Base-by-base conservation (phyloP, 2,888 invertebrate species). In the Nemotelus pantherinus region DNA sequence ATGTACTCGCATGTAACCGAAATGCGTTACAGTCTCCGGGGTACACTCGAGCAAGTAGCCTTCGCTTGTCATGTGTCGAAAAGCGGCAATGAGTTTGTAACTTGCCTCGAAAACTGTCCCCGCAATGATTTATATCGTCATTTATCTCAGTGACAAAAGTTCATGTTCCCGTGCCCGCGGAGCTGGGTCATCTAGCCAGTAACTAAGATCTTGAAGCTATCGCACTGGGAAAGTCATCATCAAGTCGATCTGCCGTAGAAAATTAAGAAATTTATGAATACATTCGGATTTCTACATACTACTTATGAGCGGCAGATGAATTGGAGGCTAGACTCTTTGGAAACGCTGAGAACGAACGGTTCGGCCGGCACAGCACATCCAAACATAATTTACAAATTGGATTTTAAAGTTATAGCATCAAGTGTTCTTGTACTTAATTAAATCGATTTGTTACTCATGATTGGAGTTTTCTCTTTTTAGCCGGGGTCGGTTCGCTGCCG, bases 61-160 rank as follows among this genome's bases (percentile, higher is more conserved):
- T n/a, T 55, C 39, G 25, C 45, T 55, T 70, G n/a, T 47, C 70
- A 70, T 10, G 50, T 47, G 47, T 25, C 25, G 25, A 25, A 25
- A 25, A 25, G 25, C 25, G 25, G 25, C 25, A 25, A 25, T 55
- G 55, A 70, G 47, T 43, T 55, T 53, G 70, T 70, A 70, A 70
- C 68, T 55, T 55, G 70, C 53, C 6, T 53, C 68, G 50, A 43
- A 43, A 79, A 78, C 77, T 82, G 81, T 79, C 25, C 25, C 79
- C 76, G 75, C 79, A 77, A 79, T 82, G 82, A 82, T 82, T 82
- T 81, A 82, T 81, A 79, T 79, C 77, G 80, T 80, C 81, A 80
- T 82, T 82, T 82, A 82, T 82, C 81, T 81, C 79, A 79, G 81
- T 81, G 80, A 82, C 80, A 77, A 79, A 63, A 79, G 74, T 74